Evolutionary conservation across 2,797 vertebrate genomes (phyloP), one percentile per base, ranked within the genome.

Genomic region (Galago senegalensis): DNA sequence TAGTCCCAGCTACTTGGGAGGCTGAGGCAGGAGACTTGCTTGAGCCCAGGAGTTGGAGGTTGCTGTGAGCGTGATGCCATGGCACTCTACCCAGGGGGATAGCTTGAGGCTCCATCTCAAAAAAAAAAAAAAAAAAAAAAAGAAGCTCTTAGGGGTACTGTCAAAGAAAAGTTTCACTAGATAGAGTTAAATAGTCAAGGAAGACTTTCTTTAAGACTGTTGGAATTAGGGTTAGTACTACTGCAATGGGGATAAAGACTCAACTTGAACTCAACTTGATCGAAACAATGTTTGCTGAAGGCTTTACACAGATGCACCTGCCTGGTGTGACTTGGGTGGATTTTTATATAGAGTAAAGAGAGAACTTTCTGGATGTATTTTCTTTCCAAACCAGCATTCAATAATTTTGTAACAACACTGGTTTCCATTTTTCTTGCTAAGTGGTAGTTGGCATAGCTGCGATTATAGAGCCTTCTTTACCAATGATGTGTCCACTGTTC

Each of bases 231-330:
- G 46, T 87, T 25, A 58, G 87, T 21, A 79, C 31, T 80, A 72
- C 7, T 69, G 43, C 5, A 49, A 2, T 21, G 17, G 2, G 5
- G 17, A 77, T 37, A 75, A 49, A 91, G 27, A 49, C 1, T 95
- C 61, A 81, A 58, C n/a, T 93, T 95, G 69, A 81, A 58, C n/a
- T 93, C 20, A 93, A 67, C 60, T 84, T 27, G 72, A 37, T 25
- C 43, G 67, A 89, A 91, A 70, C 73, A 65, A n/a, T 86, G 37
- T 67, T 76, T 73, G 58, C 34, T 9, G 18, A 72, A 75, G 77
- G 29, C 27, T 77, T 34, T 81, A 76, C 21, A 37, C 34, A 61
- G 43, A 61, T 43, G 16, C 8, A 53, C 2, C 12, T 73, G 3
- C 1, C 67, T 67, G 7, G 9, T 67, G 12, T 82, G 76, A n/a